Evolutionary conservation across 1,140 invertebrate genomes (phyloP), one percentile per base, ranked within the genome.

Genomic region (Protaetia brevitarsis): DNA sequence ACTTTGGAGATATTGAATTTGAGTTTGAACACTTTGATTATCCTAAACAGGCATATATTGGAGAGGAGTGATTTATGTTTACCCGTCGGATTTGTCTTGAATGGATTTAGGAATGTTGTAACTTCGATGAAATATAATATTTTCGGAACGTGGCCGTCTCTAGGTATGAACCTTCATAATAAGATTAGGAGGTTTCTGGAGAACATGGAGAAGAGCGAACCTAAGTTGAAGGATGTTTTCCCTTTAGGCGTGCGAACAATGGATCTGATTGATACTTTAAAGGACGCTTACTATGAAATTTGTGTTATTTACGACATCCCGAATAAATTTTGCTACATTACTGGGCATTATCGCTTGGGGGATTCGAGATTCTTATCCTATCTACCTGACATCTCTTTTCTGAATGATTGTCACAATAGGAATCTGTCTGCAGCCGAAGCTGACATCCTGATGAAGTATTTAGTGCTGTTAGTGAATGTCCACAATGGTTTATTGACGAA

Each of bases 361-460:
- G 60, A 62, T 62, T 62, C 60, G 19, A 62, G 60, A 34, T 62
- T 62, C 36, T 21, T 62, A 16, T 62, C 60, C 19, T 62, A 62
- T 21, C 36, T 62, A 36, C 60, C 60, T 21, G 60, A 62, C 23
- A 62, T 62, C 11, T 62, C 60, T 7, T 62, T 62, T 34, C 8
- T 62, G 36, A 30, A 29, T 11, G 60, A 62, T 34, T 62, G 60
- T 21, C 13, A 36, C 10, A 31, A 62, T 27, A 62, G 60, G 19
- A 10, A 23, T 4, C 26, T 62, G 36, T 16, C 30, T 0, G 30
- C 34, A 7, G 60, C 16, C 2, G 60, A 62, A 62, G 27, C 60
- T 3, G 60, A 62, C 7, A 62, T 62, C 10, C 11, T 62, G 26
- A 62, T 62, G 60, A 62, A 62, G 36, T 62, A 62, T 23, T 27